Conservation (phyloP, 2,888 invertebrate species). For the Chloromyia formosa region DNA sequence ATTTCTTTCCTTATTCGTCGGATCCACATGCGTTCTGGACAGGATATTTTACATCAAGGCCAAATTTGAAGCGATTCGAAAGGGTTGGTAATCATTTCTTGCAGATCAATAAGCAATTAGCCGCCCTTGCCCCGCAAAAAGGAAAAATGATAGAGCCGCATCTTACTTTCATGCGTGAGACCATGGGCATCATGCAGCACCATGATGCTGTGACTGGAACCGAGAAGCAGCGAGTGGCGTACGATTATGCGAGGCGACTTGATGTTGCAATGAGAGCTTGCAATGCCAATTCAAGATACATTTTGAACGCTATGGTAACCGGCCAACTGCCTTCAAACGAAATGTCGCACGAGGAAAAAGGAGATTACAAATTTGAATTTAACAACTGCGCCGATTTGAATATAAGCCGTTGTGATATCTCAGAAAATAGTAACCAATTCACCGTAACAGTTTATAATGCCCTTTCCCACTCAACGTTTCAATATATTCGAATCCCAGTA, state of each 20-base stretch:
- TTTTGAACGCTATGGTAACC: conserved; percentile 48
- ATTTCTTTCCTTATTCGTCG: conserved; percentile 92
- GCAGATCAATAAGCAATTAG: conserved; percentile 80
- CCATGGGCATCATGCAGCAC: conserved; percentile 79
- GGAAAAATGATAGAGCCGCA: conserved; percentile 63
- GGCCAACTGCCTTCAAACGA: conserved; percentile 25
- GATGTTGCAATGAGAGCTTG: conserved; percentile 73
- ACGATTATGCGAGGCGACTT: conserved; percentile 85
- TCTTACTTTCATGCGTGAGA: conserved; percentile 74
- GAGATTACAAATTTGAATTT: conserved; percentile 54
- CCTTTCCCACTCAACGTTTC: conserved; percentile 69
- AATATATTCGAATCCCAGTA: conserved; percentile 73
- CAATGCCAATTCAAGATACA: conserved; percentile 50
- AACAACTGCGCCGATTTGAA: conserved; percentile 72
- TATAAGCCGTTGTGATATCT: conserved; percentile 75
- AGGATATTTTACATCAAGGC: conserved; percentile 86
- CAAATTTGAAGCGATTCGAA: conserved; percentile 81
- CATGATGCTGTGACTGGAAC: conserved; percentile 90
- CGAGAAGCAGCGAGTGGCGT: conserved; percentile 84
- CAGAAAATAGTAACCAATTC: conserved; percentile 71
- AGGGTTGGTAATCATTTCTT: conserved; percentile 77
- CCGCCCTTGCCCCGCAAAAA: conserved; percentile 68
- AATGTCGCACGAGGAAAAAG: conserved; percentile 35
- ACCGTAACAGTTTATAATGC: conserved; percentile 86
- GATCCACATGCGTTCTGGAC: conserved; percentile 92